Evolutionary conservation across 2,113 vertebrate genomes (phyloP).

Genomic region (Ciconia maguari): DNA sequence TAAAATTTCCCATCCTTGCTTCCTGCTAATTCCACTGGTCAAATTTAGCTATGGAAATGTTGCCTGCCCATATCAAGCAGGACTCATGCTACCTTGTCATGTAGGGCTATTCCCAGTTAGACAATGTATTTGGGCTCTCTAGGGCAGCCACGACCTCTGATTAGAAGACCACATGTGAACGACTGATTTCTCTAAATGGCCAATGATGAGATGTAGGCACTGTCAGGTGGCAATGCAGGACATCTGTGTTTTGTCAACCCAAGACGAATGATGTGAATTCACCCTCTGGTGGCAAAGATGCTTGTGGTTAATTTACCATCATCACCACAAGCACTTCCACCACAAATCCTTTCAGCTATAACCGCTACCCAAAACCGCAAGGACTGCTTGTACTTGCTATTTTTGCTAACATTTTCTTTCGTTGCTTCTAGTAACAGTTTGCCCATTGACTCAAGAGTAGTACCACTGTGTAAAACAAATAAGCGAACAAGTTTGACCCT

Average conservation of each 20-base stretch:
- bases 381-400: background rate
- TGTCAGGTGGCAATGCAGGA: background rate
- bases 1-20: background rate
- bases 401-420: background rate
- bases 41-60: background rate
- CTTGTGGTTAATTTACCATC: background rate
- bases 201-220: accelerated
- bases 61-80: background rate
- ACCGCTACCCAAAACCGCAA: background rate
- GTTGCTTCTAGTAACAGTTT: background rate
- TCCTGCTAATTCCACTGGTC: background rate
- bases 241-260: background rate
- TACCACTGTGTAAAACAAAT: background rate
- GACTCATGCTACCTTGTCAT: accelerated
- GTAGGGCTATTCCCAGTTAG: background rate
- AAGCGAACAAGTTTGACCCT: background rate
- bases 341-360: background rate
- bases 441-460: background rate
- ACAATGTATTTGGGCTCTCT: too few species aligned
- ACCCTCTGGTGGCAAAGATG: background rate
- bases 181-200: background rate
- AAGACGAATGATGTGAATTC: background rate
- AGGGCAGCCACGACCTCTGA: background rate
- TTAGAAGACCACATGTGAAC: background rate
- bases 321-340: background rate